Base-by-base conservation (phyloP, 2,888 invertebrate species). In the Drosophila austrosaltans region DNA sequence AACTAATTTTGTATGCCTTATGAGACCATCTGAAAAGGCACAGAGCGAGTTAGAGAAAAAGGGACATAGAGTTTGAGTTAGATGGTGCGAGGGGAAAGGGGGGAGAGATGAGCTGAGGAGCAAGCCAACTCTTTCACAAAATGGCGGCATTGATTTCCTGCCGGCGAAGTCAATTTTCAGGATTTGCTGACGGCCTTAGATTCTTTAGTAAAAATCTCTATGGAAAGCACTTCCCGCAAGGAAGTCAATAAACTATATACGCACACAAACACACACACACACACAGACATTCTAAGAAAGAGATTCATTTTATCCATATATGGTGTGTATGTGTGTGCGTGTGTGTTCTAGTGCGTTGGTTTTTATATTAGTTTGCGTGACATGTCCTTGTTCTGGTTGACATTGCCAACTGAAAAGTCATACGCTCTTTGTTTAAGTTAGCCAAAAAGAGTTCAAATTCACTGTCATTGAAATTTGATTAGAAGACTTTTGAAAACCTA, bases 181-280 rank as follows among this genome's bases (percentile, higher is more conserved):
- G 89, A 89, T 89, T 89, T 89, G 78, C 86, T 75, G 76, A 69
- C 77, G 87, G 86, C 81, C 86, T 77, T 86, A 86, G 82, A 78
- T 82, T 82, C 82, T 77, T 88, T 78, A 79, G 79, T 77, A 72
- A 72, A 89, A 89, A 90, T 90, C 90, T 86, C 87, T 84, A 72
- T 73, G 82, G 81, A 90, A 90, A 88, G 87, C 88, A 90, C 90
- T 90, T 87, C 84, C 89, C 77, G 76, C 79, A 82, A 82, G 66
- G 85, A 78, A 90, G 90, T 90, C 88, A 90, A 90, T 90, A 90
- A 90, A 90, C 89, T 87, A 89, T 76, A 81, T 48, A 48, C 48
- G 22, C 48, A 25, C 48, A 48, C 79, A 54, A 77, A 70, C 76
- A 75, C 76, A 67, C 72, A 69, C 69, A 58, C 54, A 62, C 66